These are phyloP conservation scores for Galleria mellonella DNA, from an alignment of 1,140 invertebrate species.

Conservation along the genomic window DNA sequence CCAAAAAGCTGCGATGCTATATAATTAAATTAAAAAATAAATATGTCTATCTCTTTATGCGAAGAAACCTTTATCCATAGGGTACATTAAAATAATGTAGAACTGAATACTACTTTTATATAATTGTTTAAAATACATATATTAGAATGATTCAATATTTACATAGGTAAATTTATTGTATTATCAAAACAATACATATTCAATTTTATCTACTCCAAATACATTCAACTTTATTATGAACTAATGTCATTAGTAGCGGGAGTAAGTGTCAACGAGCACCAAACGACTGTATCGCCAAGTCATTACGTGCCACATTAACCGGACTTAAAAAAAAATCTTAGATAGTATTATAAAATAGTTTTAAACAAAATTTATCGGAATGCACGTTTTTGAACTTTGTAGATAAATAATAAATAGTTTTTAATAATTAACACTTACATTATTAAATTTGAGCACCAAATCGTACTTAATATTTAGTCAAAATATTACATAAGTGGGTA, in stretches of 20 bases:
- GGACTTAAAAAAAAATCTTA: slow-evolving; percentile 16
- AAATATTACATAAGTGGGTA: slow-evolving; percentile 66
- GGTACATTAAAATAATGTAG: too few relatives aligned
- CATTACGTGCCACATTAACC: slow-evolving; percentile 9
- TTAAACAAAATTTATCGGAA: slow-evolving; percentile 36
- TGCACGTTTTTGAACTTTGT: slow-evolving; percentile 60
- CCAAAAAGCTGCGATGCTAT: too few relatives aligned
- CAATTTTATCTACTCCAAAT: not conserved
- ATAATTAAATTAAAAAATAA: too few relatives aligned
- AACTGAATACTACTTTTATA: too few relatives aligned
- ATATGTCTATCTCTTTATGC: too few relatives aligned
- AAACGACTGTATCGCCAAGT: slow-evolving; percentile 3
- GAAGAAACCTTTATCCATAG: too few relatives aligned
- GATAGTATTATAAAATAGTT: slow-evolving; percentile 15
- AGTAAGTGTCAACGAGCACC: not conserved
- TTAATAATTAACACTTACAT: slow-evolving; percentile 64
- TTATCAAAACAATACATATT: not conserved
- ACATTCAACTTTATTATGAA: not conserved
- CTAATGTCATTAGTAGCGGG: not conserved
- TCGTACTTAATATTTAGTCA: slow-evolving; percentile 73
- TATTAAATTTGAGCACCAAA: slow-evolving; percentile 72
- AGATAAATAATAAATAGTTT: slow-evolving; percentile 66
- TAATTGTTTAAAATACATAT: too few relatives aligned
- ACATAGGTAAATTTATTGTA: too few relatives aligned
- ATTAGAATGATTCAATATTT: too few relatives aligned